Evolutionary conservation across 2,113 vertebrate genomes (phyloP), one percentile per base, ranked within the genome.

Genomic region (Odocoileus hemionus): DNA sequence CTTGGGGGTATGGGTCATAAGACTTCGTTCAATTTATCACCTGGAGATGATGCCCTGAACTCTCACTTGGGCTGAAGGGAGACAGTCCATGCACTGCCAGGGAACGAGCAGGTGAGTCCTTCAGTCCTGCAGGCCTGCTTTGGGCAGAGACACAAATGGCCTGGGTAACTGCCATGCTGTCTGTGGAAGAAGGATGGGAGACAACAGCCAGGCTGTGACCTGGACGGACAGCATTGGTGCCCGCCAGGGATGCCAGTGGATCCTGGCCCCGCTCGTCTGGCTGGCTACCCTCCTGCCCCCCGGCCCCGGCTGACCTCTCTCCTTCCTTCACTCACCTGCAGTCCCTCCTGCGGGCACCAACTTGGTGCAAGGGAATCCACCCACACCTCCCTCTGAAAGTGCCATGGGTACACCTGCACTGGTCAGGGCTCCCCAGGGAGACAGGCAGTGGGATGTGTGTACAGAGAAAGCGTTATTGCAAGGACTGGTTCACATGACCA

Each of bases 211-310:
- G 36, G 33, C 39, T 6, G 6, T 14, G 17, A 33, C 23, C 36
- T 12, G 67, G 64, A 13, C 0, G 19, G 14, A 26, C 79, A 11
- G 94, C 4, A 3, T 2, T 2, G 5, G 33, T 50, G 84, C 19
- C 39, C 1, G 1, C 21, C 58, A 4, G 10, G 1, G 23, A 45
- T 0, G 30, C 55, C 79, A 47, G 15, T 1, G 0, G 47, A 21
- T 21, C 45, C 54, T 21, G 0, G 64, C n/a, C 13, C 39, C 0
- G 16, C 50, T 36, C 1, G 0, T 17, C 47, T 50, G 10, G 70
- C 57, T 17, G 61, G 28, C 15, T 0, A 0, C 15, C n/a, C 7
- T 1, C 43, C 43, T 6, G n/a, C 6, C 64, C 25, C 26, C 64
- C 1, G 8, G 3, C 6, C 94, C 3, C 1, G 2, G 6, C 43